Conservation (phyloP, 92 coral and sea anemone genomes). For the Epizoanthus scotinus region DNA sequence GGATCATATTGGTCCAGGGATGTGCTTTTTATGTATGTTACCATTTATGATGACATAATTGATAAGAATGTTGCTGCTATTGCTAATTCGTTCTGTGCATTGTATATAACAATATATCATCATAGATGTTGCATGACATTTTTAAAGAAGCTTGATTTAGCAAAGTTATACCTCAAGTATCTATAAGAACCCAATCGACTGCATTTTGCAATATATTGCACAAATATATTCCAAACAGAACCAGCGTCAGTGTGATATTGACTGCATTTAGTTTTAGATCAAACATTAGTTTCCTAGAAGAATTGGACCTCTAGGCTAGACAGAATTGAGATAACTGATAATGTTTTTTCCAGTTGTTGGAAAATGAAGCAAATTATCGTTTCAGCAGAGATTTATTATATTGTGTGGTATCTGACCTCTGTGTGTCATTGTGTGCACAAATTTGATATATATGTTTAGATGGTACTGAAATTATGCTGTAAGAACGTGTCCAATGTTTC, state of each 20-base stretch:
- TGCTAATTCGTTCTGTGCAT: conserved; percentile 5
- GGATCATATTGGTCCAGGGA: background rate
- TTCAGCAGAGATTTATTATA: background rate
- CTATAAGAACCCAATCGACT: background rate
- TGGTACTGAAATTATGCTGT: background rate
- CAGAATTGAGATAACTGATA: background rate
- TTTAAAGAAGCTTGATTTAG: background rate
- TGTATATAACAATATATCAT: conserved; percentile 27
- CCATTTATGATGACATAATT: no score
- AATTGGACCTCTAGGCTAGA: no score
- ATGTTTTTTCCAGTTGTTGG: conserved; percentile 29
- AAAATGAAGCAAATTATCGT: background rate
- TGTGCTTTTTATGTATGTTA: background rate
- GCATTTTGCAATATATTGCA: no score
- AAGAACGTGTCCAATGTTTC: background rate
- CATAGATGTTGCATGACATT: conserved; percentile 9
- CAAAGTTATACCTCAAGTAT: background rate
- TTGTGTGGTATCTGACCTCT: background rate
- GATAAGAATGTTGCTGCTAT: background rate
- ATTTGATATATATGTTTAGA: background rate
- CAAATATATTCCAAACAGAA: background rate
- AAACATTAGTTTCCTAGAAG: no score
- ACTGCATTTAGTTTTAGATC: background rate
- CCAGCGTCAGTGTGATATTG: background rate
- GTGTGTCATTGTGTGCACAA: background rate